Base-by-base conservation (phyloP, 2,797 vertebrate genomes). In the Chelon auratus region DNA sequence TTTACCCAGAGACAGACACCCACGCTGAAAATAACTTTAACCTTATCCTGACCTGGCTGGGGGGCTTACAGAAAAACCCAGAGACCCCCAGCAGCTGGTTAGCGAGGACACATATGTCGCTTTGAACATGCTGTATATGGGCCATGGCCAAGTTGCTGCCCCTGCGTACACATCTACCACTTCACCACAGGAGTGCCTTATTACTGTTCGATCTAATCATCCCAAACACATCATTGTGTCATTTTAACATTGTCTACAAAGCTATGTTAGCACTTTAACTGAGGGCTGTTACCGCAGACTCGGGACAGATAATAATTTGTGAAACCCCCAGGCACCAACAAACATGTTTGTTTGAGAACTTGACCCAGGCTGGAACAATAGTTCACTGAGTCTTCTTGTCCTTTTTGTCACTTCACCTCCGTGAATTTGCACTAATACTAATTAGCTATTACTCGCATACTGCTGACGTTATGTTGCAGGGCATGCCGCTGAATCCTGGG, bases 1-100 rank as follows among this genome's bases (percentile, higher is more conserved):
- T 75, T 68, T 47, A 77, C 83, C 65, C 72, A 68, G 77, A 48
- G 77, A 86, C 87, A 74, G 63, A 78, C 72, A 83, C 67, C 9
- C 58, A 39, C 20, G 40, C 84, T 88, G 75, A 85, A 75, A 90
- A 91, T 91, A 91, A 61, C 86, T 69, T 47, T 22, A 71, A 77
- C 87, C 75, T 88, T 83, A 54, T 77, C 36, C 17, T 82, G 82
- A 70, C 68, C 69, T 67, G 62, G 17, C 63, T 62, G 42, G 33
- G 58, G 60, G 62, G 72, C 64, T 80, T 77, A 67, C 36, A 70
- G 71, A 78, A 57, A 47, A 86, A 82, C 82, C 61, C 72, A 60
- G 20, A 56, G 53, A 81, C 68, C 76, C 54, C 5, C 64, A 75
- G 20, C 85, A 87, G 83, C 77, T 85, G 78, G 68, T 17, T 22